A percentile compares a stretch with the other conserved stretches of the same genome.
Evolutionary conservation across 2,113 vertebrate species (phyloP).

Genomic region (Vulpes lagopus): DNA sequence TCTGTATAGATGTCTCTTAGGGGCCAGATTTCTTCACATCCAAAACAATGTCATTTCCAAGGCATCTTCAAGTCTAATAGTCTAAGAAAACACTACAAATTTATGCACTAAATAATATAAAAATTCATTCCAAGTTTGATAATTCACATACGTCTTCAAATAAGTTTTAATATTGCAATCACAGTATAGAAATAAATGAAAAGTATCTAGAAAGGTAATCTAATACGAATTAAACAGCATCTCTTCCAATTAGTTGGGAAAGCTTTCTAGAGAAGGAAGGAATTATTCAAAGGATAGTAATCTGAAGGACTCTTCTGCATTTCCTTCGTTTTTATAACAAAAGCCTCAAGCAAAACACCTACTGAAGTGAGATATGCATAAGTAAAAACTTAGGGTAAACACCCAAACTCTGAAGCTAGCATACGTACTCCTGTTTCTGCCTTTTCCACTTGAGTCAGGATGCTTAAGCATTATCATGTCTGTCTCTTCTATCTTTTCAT

Average conservation of each 20-base stretch:
- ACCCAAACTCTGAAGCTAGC: background rate
- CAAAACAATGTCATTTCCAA: conserved; percentile 35
- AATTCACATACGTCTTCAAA: background rate
- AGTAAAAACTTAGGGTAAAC: background rate
- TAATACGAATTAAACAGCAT: background rate
- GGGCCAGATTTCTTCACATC: conserved; percentile 36
- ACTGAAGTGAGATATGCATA: background rate
- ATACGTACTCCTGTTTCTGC: background rate
- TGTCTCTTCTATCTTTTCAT: background rate
- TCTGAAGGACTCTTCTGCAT: background rate
- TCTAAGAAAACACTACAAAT: conserved; percentile 21
- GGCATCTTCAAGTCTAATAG: conserved; percentile 35
- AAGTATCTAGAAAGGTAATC: background rate
- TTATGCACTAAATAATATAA: conserved; percentile 25
- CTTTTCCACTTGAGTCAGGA: background rate
- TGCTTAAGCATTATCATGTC: background rate
- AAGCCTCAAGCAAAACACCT: background rate
- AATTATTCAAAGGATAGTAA: conserved; percentile 35
- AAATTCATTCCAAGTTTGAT: conserved; percentile 39
- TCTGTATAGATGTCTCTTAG: background rate
- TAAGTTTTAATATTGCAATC: background rate
- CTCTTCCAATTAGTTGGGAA: conserved; percentile 17
- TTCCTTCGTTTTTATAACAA: background rate
- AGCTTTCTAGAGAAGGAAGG: background rate
- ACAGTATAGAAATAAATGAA: conserved; percentile 11